These are phyloP conservation scores for Ophioninae sp. DNA, from an alignment of 2,888 invertebrate species.

Conservation along the genomic window DNA sequence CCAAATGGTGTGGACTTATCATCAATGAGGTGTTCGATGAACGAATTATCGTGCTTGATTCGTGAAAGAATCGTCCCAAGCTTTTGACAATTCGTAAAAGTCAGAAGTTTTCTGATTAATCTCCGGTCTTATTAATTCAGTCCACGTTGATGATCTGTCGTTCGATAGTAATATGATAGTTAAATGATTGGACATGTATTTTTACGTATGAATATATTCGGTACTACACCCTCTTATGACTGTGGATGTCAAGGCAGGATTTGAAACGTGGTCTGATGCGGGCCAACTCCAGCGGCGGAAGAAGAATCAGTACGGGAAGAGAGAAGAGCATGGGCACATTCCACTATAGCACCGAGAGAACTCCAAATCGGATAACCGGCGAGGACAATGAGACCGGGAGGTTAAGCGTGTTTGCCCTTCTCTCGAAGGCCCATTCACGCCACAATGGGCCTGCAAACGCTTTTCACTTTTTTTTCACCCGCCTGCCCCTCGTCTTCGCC, in stretches of 20 bases:
- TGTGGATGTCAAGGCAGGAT: conserved; percentile 24
- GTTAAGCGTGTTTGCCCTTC: conserved; percentile 81
- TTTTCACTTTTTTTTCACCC: conserved; percentile 71
- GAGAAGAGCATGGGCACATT: conserved; percentile 44
- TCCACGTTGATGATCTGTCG: not conserved
- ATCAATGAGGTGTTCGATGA: not conserved
- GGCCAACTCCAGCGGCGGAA: conserved; percentile 20
- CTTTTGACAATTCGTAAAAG: not conserved
- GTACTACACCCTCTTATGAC: conserved; percentile 3
- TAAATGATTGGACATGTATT: not conserved
- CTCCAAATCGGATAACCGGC: conserved; percentile 79
- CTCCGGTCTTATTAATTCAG: not conserved
- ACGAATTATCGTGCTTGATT: not conserved
- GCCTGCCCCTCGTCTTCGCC: not conserved
- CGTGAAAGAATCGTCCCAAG: not conserved
- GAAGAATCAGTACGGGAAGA: conserved; percentile 30
- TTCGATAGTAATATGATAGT: not conserved
- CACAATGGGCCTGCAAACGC: conserved; percentile 76
- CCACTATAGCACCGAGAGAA: conserved; percentile 60
- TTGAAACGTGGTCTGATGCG: conserved; percentile 20
- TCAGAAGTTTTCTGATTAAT: not conserved
- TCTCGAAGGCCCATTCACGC: conserved; percentile 78
- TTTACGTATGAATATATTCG: not conserved
- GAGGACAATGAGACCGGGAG: conserved; percentile 78
- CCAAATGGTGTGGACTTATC: not conserved